A percentile compares a stretch with the other conserved stretches of the same genome.
Conservation (phyloP, 2,888 invertebrate species). For the Lochmaea crataegi region DNA sequence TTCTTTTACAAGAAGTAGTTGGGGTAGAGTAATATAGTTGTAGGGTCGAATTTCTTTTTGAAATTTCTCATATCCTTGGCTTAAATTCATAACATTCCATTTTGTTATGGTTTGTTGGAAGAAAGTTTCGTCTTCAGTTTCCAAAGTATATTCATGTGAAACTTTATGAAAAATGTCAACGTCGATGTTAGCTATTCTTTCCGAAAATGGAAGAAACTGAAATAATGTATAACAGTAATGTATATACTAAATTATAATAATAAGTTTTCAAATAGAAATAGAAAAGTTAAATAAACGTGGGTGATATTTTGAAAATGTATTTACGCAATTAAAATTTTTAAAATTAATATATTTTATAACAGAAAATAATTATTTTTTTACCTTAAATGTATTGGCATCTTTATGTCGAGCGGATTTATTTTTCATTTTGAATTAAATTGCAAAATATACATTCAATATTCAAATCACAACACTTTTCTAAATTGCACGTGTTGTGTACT, state of each 20-base stretch:
- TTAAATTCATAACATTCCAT: conserved; percentile 90
- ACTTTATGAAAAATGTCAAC: conserved; percentile 90
- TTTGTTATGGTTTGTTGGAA: conserved; percentile 87
- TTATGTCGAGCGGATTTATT: conserved; percentile 80
- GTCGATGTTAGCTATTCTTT: conserved; percentile 86
- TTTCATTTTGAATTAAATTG: conserved; percentile 68
- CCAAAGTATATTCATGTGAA: conserved; percentile 77
- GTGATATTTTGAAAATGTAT: background rate
- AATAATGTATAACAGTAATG: conserved; percentile 42
- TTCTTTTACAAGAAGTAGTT: conserved; percentile 84
- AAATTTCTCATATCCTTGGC: conserved; percentile 83
- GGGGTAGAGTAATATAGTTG: conserved; percentile 81
- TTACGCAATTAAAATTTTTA: background rate
- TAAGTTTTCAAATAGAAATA: no score
- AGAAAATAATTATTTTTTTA: background rate
- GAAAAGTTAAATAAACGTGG: background rate
- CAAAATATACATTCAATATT: background rate
- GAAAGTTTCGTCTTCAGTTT: conserved; percentile 80
- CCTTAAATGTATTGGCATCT: conserved; percentile 82
- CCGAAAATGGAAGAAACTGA: conserved; percentile 89
- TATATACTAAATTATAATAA: background rate
- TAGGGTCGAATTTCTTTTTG: conserved; percentile 76
- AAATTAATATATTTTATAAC: background rate
- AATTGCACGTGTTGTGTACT: conserved; percentile 1
- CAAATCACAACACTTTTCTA: background rate